Conservation (phyloP, 2,113 vertebrate genomes). For the Charadrius vociferus region DNA sequence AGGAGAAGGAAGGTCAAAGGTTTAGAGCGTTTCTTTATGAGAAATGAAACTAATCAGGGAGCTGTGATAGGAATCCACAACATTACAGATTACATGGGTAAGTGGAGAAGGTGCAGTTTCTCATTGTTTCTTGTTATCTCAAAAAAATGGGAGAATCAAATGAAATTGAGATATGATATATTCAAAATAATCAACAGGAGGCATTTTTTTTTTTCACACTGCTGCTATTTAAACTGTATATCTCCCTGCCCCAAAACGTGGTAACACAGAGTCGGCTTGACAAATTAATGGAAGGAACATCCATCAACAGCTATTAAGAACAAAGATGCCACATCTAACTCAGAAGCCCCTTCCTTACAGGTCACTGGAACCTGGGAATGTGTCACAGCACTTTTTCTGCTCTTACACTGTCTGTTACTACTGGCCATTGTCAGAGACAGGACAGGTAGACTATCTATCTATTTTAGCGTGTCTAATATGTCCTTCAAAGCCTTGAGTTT, state of each 20-base stretch:
- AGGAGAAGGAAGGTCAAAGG: not conserved
- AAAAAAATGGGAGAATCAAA: not conserved
- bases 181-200: not conserved
- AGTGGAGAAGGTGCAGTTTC: not conserved
- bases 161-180: not conserved
- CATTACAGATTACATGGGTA: not conserved
- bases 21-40: not conserved
- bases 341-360: not conserved
- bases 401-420: not conserved
- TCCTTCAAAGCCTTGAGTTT: not conserved
- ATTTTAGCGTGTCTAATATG: not conserved
- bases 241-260: not conserved
- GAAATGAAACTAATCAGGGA: not conserved
- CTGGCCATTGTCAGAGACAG: not conserved
- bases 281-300: not conserved
- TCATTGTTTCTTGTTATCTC: not conserved
- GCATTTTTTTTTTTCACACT: not conserved
- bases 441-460: not conserved
- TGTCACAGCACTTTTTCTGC: not conserved
- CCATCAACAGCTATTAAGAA: not conserved
- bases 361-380: not conserved
- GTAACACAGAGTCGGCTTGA: not conserved
- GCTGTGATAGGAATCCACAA: not conserved
- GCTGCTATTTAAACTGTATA: not conserved
- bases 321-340: not conserved